A percentile compares a stretch with the other conserved stretches of the same genome.
These are phyloP conservation scores for Eurois occulta DNA, from an alignment of 2,888 invertebrate genomes.

Conservation along the genomic window DNA sequence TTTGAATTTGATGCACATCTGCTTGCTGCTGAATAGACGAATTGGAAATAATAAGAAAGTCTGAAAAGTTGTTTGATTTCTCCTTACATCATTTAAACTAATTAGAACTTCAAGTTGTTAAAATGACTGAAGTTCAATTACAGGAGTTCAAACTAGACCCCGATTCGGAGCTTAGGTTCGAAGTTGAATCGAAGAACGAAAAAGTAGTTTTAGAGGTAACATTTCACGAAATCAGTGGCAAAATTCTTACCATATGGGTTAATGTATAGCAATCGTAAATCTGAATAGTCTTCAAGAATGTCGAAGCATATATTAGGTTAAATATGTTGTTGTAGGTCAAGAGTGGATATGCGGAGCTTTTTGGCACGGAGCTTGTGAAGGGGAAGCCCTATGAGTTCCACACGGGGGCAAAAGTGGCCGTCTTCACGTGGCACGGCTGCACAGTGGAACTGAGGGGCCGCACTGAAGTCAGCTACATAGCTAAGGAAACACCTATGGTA, in stretches of 20 bases:
- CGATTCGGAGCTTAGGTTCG: conserved; percentile 98
- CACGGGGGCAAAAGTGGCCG: conserved; percentile 97
- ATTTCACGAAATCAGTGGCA: neutral
- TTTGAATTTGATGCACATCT: conserved; percentile 29
- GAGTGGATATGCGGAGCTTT: conserved; percentile 98
- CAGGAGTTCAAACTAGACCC: conserved; percentile 95
- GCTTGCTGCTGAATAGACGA: conserved; percentile 26
- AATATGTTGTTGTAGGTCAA: conserved; percentile 91
- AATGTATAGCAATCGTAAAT: neutral
- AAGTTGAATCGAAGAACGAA: conserved; percentile 96
- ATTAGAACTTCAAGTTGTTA: conserved; percentile 35
- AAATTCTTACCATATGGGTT: neutral
- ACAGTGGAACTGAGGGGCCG: conserved; percentile 95
- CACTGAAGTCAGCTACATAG: conserved; percentile 98
- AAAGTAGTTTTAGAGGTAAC: conserved; percentile 94
- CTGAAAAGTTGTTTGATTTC: neutral
- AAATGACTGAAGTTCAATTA: conserved; percentile 87
- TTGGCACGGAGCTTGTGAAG: conserved; percentile 98
- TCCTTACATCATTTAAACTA: conserved; percentile 16
- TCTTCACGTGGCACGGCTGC: conserved; percentile 99
- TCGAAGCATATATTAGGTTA: conserved; percentile 30
- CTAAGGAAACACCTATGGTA: conserved; percentile 99
- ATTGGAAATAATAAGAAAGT: conserved; percentile 1
- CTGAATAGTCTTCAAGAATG: neutral
- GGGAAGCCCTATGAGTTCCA: conserved; percentile 97